phyloP scores from a whole-genome alignment of 2,113 vertebrate species.

The Ginglymostoma cirratum region DNA sequence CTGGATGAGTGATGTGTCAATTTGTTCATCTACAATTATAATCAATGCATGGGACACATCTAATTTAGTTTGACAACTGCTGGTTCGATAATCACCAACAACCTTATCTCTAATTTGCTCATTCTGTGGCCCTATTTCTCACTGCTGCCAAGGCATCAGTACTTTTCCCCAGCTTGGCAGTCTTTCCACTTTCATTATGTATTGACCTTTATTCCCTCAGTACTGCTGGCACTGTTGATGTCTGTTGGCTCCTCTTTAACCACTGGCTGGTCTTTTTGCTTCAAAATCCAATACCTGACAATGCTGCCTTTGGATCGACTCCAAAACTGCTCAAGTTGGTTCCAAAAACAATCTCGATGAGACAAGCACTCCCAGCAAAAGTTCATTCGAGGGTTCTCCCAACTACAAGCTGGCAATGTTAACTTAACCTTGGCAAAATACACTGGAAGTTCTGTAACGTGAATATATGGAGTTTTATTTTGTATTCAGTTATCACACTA shows the following conservation, averaged over 20 bases:
- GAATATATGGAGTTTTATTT: neutral
- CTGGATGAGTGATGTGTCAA: neutral
- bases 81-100: neutral
- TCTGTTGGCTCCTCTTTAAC: neutral
- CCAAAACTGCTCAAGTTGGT: neutral
- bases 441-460: neutral
- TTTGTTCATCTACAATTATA: neutral
- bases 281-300: neutral
- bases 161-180: neutral
- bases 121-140: neutral
- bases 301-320: neutral
- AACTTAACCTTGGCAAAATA: slow-evolving; percentile 5
- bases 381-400: neutral
- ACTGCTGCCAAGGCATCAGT: neutral
- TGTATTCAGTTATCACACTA: neutral
- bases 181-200: neutral
- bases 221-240: neutral
- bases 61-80: neutral
- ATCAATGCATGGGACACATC: neutral
- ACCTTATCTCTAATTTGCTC: neutral
- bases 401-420: neutral
- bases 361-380: neutral
- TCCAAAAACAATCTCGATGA: neutral
- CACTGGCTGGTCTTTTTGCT: neutral
- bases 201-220: neutral